phyloP scores from a whole-genome alignment of 2,888 invertebrate species.

The Melieria omissa region DNA sequence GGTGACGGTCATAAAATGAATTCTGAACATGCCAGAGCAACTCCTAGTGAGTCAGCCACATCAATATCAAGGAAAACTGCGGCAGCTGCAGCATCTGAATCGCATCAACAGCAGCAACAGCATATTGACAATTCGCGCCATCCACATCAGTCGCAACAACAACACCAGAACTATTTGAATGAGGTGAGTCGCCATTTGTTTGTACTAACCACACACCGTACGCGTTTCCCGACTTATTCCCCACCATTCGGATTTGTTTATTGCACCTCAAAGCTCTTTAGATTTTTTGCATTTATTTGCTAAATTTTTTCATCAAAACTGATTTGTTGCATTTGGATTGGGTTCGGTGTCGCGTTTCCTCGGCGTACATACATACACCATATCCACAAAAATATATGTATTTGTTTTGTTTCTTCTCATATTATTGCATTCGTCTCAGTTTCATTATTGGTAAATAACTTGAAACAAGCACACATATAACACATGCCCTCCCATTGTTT shows the following conservation, averaged over 20 bases:
- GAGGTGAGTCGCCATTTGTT: conserved; percentile 52
- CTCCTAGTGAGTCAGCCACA: conserved; percentile 49
- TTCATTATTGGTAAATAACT: conserved; percentile 1
- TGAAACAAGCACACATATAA: background rate
- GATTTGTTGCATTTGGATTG: conserved; percentile 1
- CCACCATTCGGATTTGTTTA: conserved; percentile 3
- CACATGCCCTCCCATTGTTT: background rate
- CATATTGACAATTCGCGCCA: conserved; percentile 56
- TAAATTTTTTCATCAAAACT: conserved; percentile 6
- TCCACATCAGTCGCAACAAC: conserved; percentile 51
- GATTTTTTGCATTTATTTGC: conserved; percentile 4
- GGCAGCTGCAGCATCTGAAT: conserved; percentile 55
- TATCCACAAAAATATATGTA: background rate
- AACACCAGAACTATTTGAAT: conserved; percentile 58
- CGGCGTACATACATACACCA: background rate
- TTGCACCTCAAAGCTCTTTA: conserved; percentile 5
- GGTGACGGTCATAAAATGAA: conserved; percentile 48
- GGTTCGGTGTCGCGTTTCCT: conserved; percentile 10
- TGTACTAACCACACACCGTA: background rate
- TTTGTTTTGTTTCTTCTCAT: background rate
- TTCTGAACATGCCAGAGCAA: conserved; percentile 48
- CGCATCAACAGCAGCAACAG: conserved; percentile 57
- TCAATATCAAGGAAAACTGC: conserved; percentile 52
- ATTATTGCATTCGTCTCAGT: background rate
- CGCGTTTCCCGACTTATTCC: background rate